Evolutionary conservation across 2,888 invertebrate species (phyloP).

Genomic region (Troides aeacus): DNA sequence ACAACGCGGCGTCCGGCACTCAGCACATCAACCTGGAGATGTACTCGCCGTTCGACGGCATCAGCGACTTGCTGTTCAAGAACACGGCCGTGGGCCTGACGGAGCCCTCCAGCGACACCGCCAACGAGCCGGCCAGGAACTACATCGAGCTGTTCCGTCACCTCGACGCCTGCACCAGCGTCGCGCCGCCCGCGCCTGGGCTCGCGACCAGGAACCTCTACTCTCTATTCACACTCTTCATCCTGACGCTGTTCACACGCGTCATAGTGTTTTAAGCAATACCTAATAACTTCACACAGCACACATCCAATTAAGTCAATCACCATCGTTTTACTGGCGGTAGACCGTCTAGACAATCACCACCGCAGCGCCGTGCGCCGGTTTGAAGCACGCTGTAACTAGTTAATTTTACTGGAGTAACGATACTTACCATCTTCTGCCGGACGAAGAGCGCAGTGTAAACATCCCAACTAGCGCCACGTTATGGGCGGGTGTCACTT

Average conservation of each 20-base stretch:
- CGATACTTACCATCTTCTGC: too few species aligned
- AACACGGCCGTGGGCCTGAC: constrained; percentile 80
- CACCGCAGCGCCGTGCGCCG: too few species aligned
- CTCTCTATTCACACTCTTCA: constrained; percentile 49
- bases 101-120: constrained; percentile 54
- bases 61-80: constrained; percentile 80
- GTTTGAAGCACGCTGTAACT: too few species aligned
- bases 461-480: too few species aligned
- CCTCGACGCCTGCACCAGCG: constrained; percentile 58
- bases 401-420: too few species aligned
- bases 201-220: constrained; percentile 45
- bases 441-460: too few species aligned
- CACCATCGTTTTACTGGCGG: too few species aligned
- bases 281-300: background rate
- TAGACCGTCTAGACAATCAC: too few species aligned
- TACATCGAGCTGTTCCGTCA: constrained; percentile 79
- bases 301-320: too few species aligned
- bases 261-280: constrained; percentile 43
- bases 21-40: constrained; percentile 75
- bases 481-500: too few species aligned
- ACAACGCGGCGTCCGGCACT: constrained; percentile 51
- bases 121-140: constrained; percentile 69
- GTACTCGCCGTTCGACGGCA: constrained; percentile 79
- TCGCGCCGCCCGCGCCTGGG: constrained; percentile 43
- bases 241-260: constrained; percentile 48